phyloP scores from a whole-genome alignment of 2,797 vertebrate genomes.

The Ammospiza maritima region DNA sequence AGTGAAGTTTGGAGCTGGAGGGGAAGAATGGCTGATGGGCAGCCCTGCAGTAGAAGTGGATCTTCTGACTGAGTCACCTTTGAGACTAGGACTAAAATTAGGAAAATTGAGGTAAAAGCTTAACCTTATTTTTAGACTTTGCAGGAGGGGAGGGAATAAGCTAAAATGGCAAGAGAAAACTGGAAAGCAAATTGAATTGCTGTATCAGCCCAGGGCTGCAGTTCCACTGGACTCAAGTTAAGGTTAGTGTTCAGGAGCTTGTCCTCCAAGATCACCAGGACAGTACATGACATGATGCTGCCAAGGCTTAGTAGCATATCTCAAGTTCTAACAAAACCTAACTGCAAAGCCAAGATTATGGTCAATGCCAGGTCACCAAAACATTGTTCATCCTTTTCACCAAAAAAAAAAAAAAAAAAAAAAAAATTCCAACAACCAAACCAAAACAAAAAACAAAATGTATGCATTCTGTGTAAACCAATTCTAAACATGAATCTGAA shows the following conservation, averaged over 20 bases:
- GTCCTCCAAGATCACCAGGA: neutral
- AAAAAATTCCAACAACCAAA: neutral
- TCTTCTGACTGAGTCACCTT: neutral
- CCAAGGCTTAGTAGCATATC: neutral
- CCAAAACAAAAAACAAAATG: neutral
- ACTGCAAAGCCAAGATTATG: neutral
- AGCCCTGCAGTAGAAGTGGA: neutral
- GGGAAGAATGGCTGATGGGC: neutral
- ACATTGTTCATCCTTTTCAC: neutral
- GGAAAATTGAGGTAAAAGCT: neutral
- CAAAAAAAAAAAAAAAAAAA: neutral
- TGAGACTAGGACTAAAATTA: neutral
- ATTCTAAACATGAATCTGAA: neutral
- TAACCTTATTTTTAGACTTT: neutral
- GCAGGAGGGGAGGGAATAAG: neutral
- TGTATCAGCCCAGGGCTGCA: neutral
- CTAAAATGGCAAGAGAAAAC: neutral
- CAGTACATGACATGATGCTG: neutral
- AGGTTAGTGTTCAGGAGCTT: neutral
- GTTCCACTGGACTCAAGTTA: neutral
- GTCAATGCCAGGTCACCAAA: neutral
- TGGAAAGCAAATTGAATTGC: neutral
- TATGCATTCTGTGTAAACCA: neutral
- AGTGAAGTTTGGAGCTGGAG: neutral
- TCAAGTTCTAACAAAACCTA: neutral